A percentile compares a stretch with the other conserved stretches of the same genome.
These are phyloP conservation scores for Axea sp. DNA, from an alignment of 2,888 invertebrate species.

Conservation along the genomic window DNA sequence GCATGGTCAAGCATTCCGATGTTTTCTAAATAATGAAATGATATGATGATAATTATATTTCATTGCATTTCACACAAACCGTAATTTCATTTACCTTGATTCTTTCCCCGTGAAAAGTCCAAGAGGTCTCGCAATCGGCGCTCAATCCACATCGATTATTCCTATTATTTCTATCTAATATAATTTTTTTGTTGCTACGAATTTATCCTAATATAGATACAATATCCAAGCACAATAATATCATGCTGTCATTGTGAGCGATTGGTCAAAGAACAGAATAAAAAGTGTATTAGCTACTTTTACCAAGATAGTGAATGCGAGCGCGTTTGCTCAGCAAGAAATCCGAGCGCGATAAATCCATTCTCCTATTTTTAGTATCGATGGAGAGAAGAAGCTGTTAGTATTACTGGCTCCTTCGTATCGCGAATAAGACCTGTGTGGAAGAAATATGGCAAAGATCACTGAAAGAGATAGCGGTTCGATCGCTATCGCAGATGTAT, in stretches of 20 bases:
- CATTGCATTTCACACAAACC: too few species aligned
- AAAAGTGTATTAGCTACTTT: constrained; percentile 36
- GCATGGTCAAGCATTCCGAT: too few species aligned
- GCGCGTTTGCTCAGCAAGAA: constrained; percentile 24
- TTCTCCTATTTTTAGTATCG: constrained; percentile 57
- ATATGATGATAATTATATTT: too few species aligned
- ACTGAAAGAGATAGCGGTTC: constrained; percentile 15
- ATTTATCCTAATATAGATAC: constrained; percentile 23
- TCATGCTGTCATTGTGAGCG: constrained; percentile 8
- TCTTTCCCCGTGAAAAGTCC: too few species aligned
- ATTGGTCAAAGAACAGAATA: constrained; percentile 23
- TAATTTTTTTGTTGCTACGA: not conserved
- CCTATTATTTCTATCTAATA: not conserved
- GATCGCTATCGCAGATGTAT: constrained; percentile 40
- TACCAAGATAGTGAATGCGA: constrained; percentile 29
- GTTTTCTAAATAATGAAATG: too few species aligned
- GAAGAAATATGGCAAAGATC: constrained; percentile 51
- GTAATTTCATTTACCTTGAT: too few species aligned
- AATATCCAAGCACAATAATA: constrained; percentile 11
- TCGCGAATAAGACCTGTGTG: constrained; percentile 36
- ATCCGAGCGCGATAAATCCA: constrained; percentile 54
- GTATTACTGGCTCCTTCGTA: constrained; percentile 33
- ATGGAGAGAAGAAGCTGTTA: constrained; percentile 53
- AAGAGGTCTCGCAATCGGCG: too few species aligned
- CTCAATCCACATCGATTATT: too few species aligned